Evolutionary conservation across 2,888 invertebrate genomes (phyloP).

Genomic region (Synanthedon tipuliformis): DNA sequence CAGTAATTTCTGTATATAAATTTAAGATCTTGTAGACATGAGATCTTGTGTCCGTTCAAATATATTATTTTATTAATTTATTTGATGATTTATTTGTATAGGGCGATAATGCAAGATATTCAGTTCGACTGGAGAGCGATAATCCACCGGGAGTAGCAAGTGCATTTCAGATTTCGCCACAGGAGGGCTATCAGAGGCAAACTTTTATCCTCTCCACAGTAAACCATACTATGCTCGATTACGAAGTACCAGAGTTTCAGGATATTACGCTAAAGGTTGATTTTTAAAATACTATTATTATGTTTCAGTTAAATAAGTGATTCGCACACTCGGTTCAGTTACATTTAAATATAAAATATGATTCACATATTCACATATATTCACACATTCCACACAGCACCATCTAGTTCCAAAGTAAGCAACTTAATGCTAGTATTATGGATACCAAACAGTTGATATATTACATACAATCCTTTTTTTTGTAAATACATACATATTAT

Average conservation of each 20-base stretch:
- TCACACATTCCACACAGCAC: no score
- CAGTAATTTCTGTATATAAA: no score
- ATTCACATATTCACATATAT: no score
- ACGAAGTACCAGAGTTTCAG: slow-evolving; percentile 64
- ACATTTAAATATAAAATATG: no score
- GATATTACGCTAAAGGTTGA: slow-evolving; percentile 40
- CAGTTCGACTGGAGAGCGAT: slow-evolving; percentile 46
- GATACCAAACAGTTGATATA: no score
- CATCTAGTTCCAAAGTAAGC: no score
- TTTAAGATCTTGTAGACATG: no score
- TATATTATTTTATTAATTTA: no score
- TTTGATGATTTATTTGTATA: slow-evolving; percentile 15
- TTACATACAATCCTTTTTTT: no score
- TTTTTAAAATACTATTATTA: slow-evolving; percentile 13
- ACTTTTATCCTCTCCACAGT: slow-evolving; percentile 69
- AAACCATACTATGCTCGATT: slow-evolving; percentile 69
- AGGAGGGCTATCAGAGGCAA: slow-evolving; percentile 70
- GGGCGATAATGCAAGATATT: slow-evolving; percentile 72
- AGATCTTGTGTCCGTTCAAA: no score
- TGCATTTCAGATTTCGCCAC: slow-evolving; percentile 73
- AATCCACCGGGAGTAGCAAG: slow-evolving; percentile 37
- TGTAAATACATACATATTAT: no score
- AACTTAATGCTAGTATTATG: no score
- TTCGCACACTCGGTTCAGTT: neutral
- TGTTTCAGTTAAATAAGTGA: slow-evolving; percentile 1